These are phyloP conservation scores for Hipparchia semele DNA, from an alignment of 2,888 invertebrate genomes.

Conservation along the genomic window DNA sequence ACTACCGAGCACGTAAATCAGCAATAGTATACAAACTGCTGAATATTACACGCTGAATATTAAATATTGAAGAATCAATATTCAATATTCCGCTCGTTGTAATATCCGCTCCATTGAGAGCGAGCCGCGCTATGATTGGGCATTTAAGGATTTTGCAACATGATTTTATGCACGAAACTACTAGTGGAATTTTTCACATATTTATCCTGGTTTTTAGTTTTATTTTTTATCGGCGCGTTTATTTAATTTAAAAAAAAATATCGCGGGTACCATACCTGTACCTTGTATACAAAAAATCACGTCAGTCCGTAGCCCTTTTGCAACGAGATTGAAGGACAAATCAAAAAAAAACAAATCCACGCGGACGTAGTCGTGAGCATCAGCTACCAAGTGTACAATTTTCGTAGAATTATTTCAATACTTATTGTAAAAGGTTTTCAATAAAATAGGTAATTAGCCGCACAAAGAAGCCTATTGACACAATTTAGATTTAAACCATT, in stretches of 20 bases:
- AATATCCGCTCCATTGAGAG: slow-evolving; percentile 1
- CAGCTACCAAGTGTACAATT: background rate
- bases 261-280: too few relatives aligned
- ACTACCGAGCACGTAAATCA: slow-evolving; percentile 1
- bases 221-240: too few relatives aligned
- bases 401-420: background rate
- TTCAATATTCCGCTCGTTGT: slow-evolving; percentile 18
- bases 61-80: slow-evolving; percentile 18
- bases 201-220: too few relatives aligned
- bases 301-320: too few relatives aligned
- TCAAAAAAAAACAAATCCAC: too few relatives aligned
- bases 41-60: slow-evolving; percentile 17
- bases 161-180: background rate
- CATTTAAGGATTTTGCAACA: background rate
- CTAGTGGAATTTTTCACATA: background rate
- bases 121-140: background rate
- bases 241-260: too few relatives aligned
- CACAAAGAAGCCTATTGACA: background rate
- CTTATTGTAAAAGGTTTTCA: background rate
- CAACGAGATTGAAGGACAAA: too few relatives aligned
- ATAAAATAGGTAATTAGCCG: background rate
- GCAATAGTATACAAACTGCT: slow-evolving; percentile 4
- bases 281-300: too few relatives aligned
- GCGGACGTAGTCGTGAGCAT: too few relatives aligned
- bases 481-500: slow-evolving; percentile 8